These are phyloP conservation scores for Sander vitreus DNA, from an alignment of 2,113 vertebrate species.

Conservation along the genomic window DNA sequence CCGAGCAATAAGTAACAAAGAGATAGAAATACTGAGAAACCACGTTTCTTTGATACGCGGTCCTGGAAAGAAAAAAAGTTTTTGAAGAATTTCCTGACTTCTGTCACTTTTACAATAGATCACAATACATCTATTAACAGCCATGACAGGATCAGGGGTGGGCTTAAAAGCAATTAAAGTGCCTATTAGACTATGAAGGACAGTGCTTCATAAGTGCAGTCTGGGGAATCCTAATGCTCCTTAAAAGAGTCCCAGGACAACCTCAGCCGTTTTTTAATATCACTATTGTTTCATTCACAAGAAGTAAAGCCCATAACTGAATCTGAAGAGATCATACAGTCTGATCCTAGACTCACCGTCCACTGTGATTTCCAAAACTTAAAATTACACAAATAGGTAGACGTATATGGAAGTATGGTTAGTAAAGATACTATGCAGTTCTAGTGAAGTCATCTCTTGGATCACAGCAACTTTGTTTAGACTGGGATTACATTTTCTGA, in stretches of 20 bases:
- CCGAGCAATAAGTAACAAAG: constrained; percentile 19
- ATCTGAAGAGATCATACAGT: constrained; percentile 13
- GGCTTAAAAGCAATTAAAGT: constrained; percentile 74
- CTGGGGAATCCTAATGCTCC: constrained; percentile 73
- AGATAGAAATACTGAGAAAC: constrained; percentile 53
- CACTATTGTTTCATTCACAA: constrained; percentile 57
- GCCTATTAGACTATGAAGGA: constrained; percentile 78
- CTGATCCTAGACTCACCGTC: constrained; percentile 1
- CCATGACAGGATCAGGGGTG: constrained; percentile 64
- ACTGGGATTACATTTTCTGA: neutral
- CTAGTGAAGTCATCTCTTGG: neutral
- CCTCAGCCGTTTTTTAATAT: constrained; percentile 46
- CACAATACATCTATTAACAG: constrained; percentile 65
- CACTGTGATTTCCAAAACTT: neutral
- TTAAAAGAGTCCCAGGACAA: constrained; percentile 64
- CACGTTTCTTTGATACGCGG: constrained; percentile 22
- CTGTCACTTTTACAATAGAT: constrained; percentile 70
- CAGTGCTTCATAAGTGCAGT: constrained; percentile 61
- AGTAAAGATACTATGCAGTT: neutral
- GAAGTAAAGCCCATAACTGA: constrained; percentile 38
- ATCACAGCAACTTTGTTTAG: neutral
- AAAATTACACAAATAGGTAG: neutral
- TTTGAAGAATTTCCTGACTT: constrained; percentile 54
- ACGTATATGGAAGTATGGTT: neutral
- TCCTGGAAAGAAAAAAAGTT: constrained; percentile 39